Evolutionary conservation across 2,797 vertebrate genomes (phyloP).

Genomic region (Parauchenoglanis punctatus): DNA sequence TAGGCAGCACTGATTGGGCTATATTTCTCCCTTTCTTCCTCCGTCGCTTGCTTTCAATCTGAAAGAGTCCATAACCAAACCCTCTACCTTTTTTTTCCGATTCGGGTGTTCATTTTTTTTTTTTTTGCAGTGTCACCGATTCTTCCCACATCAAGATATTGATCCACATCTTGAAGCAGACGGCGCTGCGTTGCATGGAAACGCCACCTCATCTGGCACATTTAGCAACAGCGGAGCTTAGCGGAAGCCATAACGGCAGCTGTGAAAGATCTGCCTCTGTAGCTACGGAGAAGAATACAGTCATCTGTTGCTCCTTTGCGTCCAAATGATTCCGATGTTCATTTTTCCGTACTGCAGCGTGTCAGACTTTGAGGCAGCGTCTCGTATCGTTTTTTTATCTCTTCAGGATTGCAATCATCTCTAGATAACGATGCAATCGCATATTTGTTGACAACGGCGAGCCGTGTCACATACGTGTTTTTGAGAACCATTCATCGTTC

Average conservation of each 20-base stretch:
- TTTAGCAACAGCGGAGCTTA: neutral
- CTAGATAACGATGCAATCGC: conserved; percentile 26
- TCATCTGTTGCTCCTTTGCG: too few species aligned
- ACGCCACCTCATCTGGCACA: conserved; percentile 22
- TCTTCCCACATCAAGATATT: conserved; percentile 19
- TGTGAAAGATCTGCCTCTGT: neutral
- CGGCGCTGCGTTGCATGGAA: conserved; percentile 45
- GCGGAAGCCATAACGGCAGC: neutral
- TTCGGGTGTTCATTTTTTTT: neutral
- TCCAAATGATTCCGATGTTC: neutral
- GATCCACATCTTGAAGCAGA: conserved; percentile 24
- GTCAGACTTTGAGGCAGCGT: neutral
- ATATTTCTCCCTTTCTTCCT: conserved; percentile 52
- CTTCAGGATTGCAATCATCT: too few species aligned
- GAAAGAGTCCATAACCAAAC: conserved; percentile 28
- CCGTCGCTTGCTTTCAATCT: conserved; percentile 9
- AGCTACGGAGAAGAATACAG: neutral
- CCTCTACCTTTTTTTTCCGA: neutral
- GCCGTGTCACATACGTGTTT: conserved; percentile 52
- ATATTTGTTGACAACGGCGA: conserved; percentile 46
- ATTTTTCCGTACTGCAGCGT: neutral
- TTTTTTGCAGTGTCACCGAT: conserved; percentile 19
- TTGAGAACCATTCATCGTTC: conserved; percentile 51
- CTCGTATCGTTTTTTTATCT: neutral
- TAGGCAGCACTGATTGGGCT: conserved; percentile 61